Evolutionary conservation across 2,888 invertebrate species (phyloP).

Genomic region (Axea sp.): DNA sequence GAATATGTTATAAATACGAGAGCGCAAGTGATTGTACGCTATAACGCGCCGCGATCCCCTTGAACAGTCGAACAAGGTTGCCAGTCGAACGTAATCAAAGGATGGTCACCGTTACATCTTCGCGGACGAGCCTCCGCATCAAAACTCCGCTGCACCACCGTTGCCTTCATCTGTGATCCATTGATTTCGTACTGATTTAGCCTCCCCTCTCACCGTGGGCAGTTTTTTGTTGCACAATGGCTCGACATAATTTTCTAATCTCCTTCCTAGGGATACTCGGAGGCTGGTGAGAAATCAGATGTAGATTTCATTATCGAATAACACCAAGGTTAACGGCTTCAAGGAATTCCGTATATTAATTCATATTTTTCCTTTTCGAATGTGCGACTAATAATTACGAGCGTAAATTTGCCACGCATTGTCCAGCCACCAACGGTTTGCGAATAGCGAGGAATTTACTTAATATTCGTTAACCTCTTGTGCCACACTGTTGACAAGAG

Average conservation of each 20-base stretch:
- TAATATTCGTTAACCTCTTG: conserved; percentile 15
- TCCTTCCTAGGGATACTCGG: no score
- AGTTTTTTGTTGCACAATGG: no score
- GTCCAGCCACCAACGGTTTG: conserved; percentile 1
- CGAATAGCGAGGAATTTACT: no score
- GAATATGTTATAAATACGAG: conserved; percentile 78
- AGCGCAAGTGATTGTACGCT: conserved; percentile 73
- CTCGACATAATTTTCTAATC: conserved; percentile 31
- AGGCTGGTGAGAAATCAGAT: conserved; percentile 17
- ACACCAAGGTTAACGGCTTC: conserved; percentile 53
- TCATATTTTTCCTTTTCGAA: conserved; percentile 47
- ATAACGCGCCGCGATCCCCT: conserved; percentile 53
- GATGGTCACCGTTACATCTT: conserved; percentile 71
- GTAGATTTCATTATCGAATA: conserved; percentile 56
- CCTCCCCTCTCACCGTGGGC: no score
- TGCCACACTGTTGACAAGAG: neutral
- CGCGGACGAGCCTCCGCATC: conserved; percentile 71
- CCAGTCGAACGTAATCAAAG: conserved; percentile 57
- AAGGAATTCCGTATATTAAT: conserved; percentile 54
- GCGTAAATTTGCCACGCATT: conserved; percentile 19
- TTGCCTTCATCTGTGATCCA: no score
- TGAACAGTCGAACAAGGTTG: conserved; percentile 61
- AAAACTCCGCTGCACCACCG: no score
- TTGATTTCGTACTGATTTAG: no score
- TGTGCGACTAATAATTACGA: conserved; percentile 34